These are phyloP conservation scores for Onychostoma macrolepis DNA, from an alignment of 2,113 vertebrate genomes.

Conservation along the genomic window DNA sequence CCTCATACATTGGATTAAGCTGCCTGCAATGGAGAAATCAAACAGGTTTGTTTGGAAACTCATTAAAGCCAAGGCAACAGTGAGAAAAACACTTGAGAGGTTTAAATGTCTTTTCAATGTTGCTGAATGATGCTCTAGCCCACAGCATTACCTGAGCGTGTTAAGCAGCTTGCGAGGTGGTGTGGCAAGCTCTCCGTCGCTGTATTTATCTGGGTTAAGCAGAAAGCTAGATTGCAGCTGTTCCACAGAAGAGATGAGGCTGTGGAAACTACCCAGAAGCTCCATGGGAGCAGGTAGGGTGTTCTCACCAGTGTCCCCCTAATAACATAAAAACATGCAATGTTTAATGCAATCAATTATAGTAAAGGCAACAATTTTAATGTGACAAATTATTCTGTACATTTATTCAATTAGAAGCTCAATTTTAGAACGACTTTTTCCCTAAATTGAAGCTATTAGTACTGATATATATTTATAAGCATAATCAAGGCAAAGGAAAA, in stretches of 20 bases:
- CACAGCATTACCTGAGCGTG: conserved; percentile 84
- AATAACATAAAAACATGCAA: neutral
- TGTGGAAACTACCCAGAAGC: conserved; percentile 89
- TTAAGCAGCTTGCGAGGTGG: conserved; percentile 89
- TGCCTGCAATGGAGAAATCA: conserved; percentile 75
- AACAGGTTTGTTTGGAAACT: neutral
- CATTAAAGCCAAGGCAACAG: neutral
- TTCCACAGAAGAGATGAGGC: conserved; percentile 89
- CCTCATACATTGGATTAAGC: conserved; percentile 98
- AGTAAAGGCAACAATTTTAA: neutral
- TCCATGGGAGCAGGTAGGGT: conserved; percentile 82
- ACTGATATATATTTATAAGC: neutral
- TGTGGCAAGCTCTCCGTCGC: conserved; percentile 86
- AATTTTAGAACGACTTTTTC: neutral
- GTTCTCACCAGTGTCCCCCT: conserved; percentile 75
- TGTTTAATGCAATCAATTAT: neutral
- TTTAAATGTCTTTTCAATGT: neutral
- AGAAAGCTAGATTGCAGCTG: conserved; percentile 94
- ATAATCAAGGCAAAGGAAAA: neutral
- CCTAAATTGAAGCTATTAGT: neutral
- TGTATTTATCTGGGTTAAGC: conserved; percentile 87
- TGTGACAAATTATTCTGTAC: neutral
- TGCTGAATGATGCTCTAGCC: neutral
- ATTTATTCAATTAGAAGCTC: neutral
- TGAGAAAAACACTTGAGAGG: neutral